Evolutionary conservation across 2,113 vertebrate species (phyloP).

Genomic region (Phainopepla nitens): DNA sequence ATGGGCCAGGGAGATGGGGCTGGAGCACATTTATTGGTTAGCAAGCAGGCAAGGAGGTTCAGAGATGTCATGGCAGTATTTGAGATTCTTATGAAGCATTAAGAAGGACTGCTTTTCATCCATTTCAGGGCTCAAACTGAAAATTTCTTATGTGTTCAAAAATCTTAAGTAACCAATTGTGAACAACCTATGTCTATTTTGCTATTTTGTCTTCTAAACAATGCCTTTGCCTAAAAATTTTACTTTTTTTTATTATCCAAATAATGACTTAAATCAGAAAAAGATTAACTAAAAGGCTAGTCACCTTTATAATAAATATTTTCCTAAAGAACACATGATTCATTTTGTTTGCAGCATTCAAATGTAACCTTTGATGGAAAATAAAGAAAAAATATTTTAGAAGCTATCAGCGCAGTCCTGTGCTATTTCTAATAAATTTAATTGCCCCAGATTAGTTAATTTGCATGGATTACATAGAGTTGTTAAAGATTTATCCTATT

Average conservation of each 20-base stretch:
- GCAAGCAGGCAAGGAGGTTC: not conserved
- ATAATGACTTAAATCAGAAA: not conserved
- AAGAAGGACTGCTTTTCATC: not conserved
- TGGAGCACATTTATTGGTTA: not conserved
- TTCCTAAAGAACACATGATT: not conserved
- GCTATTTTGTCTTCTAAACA: not conserved
- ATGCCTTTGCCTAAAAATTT: not conserved
- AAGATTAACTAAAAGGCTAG: not conserved
- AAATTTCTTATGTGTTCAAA: not conserved
- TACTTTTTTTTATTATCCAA: slow-evolving; percentile 5
- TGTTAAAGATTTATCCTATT: not conserved
- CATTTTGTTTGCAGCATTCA: not conserved
- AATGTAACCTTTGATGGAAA: not conserved
- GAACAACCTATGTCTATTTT: not conserved
- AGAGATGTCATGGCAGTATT: not conserved
- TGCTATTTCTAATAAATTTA: not conserved
- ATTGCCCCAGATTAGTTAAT: not conserved
- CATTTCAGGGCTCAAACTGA: not conserved
- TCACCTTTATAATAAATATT: not conserved
- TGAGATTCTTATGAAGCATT: not conserved
- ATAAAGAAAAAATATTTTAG: not conserved
- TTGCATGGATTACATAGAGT: not conserved
- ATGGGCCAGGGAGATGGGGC: rapidly evolving
- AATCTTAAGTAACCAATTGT: not conserved
- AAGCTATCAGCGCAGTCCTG: not conserved